A percentile compares a stretch with the other conserved stretches of the same genome.
Conservation (phyloP, 92 coral and sea anemone genomes). For the Chrysogorgia sp. region DNA sequence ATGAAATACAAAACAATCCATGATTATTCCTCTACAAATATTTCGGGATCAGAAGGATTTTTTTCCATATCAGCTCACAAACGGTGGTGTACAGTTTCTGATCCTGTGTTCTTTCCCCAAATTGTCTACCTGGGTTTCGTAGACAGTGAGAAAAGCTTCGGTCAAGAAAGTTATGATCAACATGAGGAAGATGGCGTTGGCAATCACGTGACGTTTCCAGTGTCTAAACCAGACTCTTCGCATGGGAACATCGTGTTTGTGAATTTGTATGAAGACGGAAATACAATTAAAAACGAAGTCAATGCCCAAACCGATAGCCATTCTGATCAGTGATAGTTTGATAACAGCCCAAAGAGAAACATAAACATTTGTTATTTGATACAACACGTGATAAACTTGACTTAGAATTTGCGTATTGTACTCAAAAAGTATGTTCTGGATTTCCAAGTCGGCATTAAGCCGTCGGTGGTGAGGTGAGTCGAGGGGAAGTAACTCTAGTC, state of each 20-base stretch:
- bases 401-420: slow-evolving; percentile 22
- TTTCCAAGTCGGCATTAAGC: slow-evolving; percentile 73
- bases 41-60: too few relatives aligned
- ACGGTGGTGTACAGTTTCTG: slow-evolving; percentile 21
- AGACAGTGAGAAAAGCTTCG: slow-evolving; percentile 43
- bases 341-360: not conserved
- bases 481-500: slow-evolving; percentile 26
- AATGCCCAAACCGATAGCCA: slow-evolving; percentile 62
- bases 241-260: slow-evolving; percentile 54
- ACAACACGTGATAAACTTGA: not conserved
- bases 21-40: too few relatives aligned
- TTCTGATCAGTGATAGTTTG: slow-evolving; percentile 43
- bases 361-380: not conserved
- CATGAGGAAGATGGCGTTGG: slow-evolving; percentile 36
- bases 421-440: slow-evolving; percentile 72
- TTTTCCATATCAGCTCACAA: too few relatives aligned
- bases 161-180: slow-evolving; percentile 52
- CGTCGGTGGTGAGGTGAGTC: slow-evolving; percentile 71
- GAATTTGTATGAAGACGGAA: slow-evolving; percentile 63
- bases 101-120: not conserved
- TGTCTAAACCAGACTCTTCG: slow-evolving; percentile 58
- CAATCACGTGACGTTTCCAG: slow-evolving; percentile 60
- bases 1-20: too few relatives aligned
- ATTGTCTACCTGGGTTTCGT: not conserved
- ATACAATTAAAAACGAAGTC: slow-evolving; percentile 64